These are phyloP conservation scores for Casuarius casuarius DNA, from an alignment of 2,113 vertebrate genomes.

Conservation along the genomic window DNA sequence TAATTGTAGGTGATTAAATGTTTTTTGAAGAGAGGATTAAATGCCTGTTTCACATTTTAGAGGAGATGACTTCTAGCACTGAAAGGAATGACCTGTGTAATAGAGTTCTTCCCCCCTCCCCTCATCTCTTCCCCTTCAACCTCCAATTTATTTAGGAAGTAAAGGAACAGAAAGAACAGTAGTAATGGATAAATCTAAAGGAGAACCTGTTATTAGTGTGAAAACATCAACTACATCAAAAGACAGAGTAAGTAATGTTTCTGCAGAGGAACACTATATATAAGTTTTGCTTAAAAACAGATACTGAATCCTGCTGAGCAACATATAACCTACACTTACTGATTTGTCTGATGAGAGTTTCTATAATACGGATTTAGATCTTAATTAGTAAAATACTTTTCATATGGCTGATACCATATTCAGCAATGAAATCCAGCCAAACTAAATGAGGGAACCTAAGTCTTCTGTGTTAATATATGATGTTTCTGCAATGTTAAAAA, in stretches of 20 bases:
- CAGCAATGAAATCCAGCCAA: not conserved
- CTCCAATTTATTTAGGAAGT: slow-evolving; percentile 71
- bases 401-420: not conserved
- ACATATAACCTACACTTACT: fast-evolving
- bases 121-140: not conserved
- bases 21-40: not conserved
- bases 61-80: not conserved
- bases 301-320: not conserved
- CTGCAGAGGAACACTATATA: not conserved
- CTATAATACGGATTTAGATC: not conserved
- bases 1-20: not conserved
- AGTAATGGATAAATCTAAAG: slow-evolving; percentile 98
- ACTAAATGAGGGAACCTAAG: not conserved
- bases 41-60: not conserved
- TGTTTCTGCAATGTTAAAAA: not conserved
- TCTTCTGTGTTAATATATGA: not conserved
- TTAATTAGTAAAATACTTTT: not conserved
- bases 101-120: not conserved
- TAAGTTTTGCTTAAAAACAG: not conserved
- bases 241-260: slow-evolving; percentile 77
- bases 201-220: slow-evolving; percentile 96
- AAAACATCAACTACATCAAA: slow-evolving; percentile 86
- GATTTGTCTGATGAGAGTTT: not conserved
- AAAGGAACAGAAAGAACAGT: slow-evolving; percentile 91
- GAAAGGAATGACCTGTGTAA: not conserved